Evolutionary conservation across 2,888 invertebrate genomes (phyloP).

Genomic region (Liodrosophila aerea): DNA sequence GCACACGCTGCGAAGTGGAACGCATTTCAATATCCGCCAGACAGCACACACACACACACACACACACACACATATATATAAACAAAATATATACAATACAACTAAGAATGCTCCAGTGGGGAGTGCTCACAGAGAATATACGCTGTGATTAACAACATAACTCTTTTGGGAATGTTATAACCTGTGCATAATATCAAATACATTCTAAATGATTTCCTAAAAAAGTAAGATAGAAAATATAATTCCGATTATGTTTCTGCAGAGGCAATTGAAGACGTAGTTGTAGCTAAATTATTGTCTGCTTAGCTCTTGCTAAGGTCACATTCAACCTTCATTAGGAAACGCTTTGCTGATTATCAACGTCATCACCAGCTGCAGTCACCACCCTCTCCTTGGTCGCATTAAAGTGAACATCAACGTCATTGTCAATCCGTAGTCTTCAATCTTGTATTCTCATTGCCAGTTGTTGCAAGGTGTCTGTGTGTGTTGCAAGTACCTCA

Average conservation of each 20-base stretch:
- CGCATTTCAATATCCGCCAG: conserved; percentile 80
- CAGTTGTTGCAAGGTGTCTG: conserved; percentile 14
- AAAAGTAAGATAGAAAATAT: too few species aligned
- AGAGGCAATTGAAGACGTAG: not conserved
- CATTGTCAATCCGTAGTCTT: conserved; percentile 19
- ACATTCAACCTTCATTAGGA: conserved; percentile 61
- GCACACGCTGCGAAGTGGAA: conserved; percentile 82
- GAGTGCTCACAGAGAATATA: too few species aligned
- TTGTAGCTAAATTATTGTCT: too few species aligned
- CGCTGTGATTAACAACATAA: too few species aligned
- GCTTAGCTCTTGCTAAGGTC: not conserved
- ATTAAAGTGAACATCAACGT: not conserved
- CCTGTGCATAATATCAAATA: too few species aligned
- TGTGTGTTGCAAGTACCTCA: conserved; percentile 30
- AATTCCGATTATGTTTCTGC: too few species aligned
- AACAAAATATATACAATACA: conserved; percentile 3
- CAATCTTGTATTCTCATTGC: conserved; percentile 3
- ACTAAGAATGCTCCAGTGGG: not conserved
- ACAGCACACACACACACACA: conserved; percentile 12
- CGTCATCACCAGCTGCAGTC: conserved; percentile 10
- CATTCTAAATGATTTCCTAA: too few species aligned
- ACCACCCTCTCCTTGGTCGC: too few species aligned
- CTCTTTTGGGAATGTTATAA: too few species aligned
- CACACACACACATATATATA: conserved; percentile 3
- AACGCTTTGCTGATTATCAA: conserved; percentile 51